phyloP scores from a whole-genome alignment of 2,888 invertebrate genomes.

The Hemaris fuciformis region DNA sequence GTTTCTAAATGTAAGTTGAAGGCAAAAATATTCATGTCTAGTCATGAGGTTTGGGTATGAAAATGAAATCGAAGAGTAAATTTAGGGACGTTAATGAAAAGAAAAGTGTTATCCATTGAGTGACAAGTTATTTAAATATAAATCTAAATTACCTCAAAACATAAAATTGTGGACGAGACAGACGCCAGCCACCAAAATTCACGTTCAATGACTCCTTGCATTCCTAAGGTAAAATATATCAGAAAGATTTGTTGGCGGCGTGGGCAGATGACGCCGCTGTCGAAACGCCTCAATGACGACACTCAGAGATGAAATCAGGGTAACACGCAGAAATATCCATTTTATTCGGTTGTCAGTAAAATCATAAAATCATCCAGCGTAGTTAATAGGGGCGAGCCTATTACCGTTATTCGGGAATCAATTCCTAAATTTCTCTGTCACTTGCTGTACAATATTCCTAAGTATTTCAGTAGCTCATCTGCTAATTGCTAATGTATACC shows the following conservation, averaged over 20 bases:
- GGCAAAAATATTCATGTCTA: too few species aligned
- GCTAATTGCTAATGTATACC: too few species aligned
- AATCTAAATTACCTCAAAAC: neutral
- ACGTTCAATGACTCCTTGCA: constrained; percentile 34
- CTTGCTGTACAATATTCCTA: too few species aligned
- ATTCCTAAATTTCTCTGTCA: too few species aligned
- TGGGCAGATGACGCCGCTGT: constrained; percentile 26
- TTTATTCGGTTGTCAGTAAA: neutral
- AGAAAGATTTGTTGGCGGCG: constrained; percentile 30
- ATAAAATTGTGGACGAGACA: neutral
- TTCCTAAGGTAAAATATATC: constrained; percentile 31
- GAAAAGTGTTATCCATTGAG: neutral
- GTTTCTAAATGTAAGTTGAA: too few species aligned
- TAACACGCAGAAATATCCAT: neutral
- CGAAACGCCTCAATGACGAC: neutral
- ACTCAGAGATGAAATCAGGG: neutral
- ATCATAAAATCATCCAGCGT: too few species aligned
- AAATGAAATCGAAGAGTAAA: too few species aligned
- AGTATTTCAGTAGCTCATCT: too few species aligned
- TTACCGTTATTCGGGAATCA: too few species aligned
- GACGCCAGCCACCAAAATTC: constrained; percentile 15
- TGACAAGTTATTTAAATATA: neutral
- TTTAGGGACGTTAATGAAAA: neutral
- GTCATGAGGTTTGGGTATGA: too few species aligned
- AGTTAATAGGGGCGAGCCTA: too few species aligned